These are phyloP conservation scores for Drosophila affinis DNA, from an alignment of 2,888 invertebrate genomes.

Conservation along the genomic window DNA sequence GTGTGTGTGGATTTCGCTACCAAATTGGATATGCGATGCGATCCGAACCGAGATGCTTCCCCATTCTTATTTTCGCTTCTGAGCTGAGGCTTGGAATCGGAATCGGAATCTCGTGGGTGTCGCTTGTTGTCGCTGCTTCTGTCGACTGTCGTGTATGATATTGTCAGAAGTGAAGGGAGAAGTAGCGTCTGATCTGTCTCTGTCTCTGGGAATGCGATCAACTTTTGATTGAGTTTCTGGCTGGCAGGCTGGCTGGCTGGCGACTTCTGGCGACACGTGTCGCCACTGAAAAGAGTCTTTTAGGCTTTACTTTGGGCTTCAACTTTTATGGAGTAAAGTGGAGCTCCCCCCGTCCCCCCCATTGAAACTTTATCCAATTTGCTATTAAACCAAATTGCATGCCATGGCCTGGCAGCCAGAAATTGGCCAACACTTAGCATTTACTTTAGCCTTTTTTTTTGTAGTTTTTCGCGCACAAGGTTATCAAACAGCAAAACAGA, in stretches of 20 bases:
- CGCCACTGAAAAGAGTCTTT: conserved; percentile 2
- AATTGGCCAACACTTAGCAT: conserved; percentile 75
- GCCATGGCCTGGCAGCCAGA: conserved; percentile 48
- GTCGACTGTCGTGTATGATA: conserved; percentile 32
- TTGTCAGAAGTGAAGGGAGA: conserved; percentile 68
- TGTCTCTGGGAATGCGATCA: conserved; percentile 62
- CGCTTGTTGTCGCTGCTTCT: conserved; percentile 39
- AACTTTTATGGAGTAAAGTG: conserved; percentile 14
- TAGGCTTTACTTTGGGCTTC: neutral
- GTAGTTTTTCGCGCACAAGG: conserved; percentile 63
- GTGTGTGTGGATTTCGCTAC: conserved; percentile 13
- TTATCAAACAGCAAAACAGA: conserved; percentile 59
- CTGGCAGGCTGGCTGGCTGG: too few relatives aligned
- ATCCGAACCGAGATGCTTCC: conserved; percentile 45
- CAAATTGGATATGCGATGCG: conserved; percentile 61
- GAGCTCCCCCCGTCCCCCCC: conserved; percentile 23
- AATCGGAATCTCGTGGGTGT: conserved; percentile 34
- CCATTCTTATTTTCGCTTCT: conserved; percentile 52
- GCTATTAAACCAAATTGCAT: conserved; percentile 48
- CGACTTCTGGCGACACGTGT: conserved; percentile 31
- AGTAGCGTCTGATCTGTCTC: conserved; percentile 13
- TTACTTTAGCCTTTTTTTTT: conserved; percentile 62
- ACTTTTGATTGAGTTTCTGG: conserved; percentile 20
- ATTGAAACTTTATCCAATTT: conserved; percentile 27
- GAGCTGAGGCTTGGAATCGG: conserved; percentile 2